Evolutionary conservation across 2,113 vertebrate genomes (phyloP).

Genomic region (Ictidomys tridecemlineatus): DNA sequence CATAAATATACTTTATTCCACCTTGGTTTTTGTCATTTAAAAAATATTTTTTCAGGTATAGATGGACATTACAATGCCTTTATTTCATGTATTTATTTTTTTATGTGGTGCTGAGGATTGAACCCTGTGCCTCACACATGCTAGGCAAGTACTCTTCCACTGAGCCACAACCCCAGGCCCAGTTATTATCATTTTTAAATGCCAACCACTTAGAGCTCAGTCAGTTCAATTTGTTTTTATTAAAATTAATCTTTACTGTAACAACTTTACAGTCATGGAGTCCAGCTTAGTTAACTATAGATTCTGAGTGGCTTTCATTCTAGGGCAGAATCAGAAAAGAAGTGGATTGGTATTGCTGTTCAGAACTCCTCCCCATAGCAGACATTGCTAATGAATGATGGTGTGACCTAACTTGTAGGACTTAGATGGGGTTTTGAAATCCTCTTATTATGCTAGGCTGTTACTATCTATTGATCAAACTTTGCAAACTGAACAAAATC

Average conservation of each 20-base stretch:
- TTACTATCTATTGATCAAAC: neutral
- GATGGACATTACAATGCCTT: too few relatives aligned
- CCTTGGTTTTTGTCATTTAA: neutral
- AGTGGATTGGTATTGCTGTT: neutral
- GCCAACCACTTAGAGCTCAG: slow-evolving; percentile 11
- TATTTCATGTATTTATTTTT: too few relatives aligned
- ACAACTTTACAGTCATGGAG: neutral
- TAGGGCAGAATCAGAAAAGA: neutral
- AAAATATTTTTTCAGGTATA: too few relatives aligned
- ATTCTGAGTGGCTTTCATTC: neutral
- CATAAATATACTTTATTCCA: neutral
- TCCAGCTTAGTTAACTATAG: neutral
- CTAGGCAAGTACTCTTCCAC: too few relatives aligned
- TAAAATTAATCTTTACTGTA: slow-evolving; percentile 13
- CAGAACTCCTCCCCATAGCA: neutral
- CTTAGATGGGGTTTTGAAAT: neutral
- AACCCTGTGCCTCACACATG: too few relatives aligned
- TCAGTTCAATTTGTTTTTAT: slow-evolving; percentile 27
- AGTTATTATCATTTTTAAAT: neutral
- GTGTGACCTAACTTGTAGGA: neutral
- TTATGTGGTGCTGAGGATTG: too few relatives aligned
- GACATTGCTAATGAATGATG: neutral
- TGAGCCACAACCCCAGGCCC: too few relatives aligned
- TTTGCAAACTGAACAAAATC: neutral
- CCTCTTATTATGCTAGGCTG: neutral